A percentile compares a stretch with the other conserved stretches of the same genome.
Evolutionary conservation across 2,113 vertebrate species (phyloP).

Genomic region (Pelodiscus sinensis): DNA sequence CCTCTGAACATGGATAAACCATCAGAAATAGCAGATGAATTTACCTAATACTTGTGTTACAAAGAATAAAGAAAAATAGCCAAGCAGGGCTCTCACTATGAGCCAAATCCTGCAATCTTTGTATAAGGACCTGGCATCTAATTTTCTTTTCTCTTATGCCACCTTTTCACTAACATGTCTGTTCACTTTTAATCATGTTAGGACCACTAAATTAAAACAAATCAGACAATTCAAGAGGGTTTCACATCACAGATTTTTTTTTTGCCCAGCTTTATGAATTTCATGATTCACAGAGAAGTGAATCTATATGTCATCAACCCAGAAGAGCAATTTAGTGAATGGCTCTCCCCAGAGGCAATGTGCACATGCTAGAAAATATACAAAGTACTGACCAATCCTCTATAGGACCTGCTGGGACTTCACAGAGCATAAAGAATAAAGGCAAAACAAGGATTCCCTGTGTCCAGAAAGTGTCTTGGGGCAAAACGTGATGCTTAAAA

Average conservation of each 20-base stretch:
- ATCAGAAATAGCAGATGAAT: not conserved
- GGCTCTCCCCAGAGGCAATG: conserved; percentile 52
- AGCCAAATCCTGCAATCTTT: not conserved
- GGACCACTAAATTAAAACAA: not conserved
- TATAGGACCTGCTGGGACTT: not conserved
- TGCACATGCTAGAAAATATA: conserved; percentile 46
- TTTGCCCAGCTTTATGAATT: conserved; percentile 32
- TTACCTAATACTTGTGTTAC: not conserved
- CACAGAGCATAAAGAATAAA: not conserved
- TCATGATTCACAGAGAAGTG: conserved; percentile 59
- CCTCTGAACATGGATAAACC: not conserved
- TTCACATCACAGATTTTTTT: not conserved
- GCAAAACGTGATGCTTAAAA: not conserved
- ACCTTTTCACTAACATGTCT: not conserved
- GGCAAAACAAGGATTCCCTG: conserved; percentile 13
- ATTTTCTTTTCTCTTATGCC: not conserved
- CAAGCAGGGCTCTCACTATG: not conserved
- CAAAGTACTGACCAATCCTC: conserved; percentile 31
- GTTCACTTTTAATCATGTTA: not conserved
- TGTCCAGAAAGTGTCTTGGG: conserved; percentile 3
- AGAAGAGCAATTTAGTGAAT: conserved; percentile 60
- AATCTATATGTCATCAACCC: conserved; percentile 61
- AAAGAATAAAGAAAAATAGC: not conserved
- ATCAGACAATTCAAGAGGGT: not conserved
- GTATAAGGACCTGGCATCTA: not conserved